Evolutionary conservation across 2,797 vertebrate species (phyloP), one percentile per base, ranked within the genome.

Genomic region (Acrocephalus scirpaceus): DNA sequence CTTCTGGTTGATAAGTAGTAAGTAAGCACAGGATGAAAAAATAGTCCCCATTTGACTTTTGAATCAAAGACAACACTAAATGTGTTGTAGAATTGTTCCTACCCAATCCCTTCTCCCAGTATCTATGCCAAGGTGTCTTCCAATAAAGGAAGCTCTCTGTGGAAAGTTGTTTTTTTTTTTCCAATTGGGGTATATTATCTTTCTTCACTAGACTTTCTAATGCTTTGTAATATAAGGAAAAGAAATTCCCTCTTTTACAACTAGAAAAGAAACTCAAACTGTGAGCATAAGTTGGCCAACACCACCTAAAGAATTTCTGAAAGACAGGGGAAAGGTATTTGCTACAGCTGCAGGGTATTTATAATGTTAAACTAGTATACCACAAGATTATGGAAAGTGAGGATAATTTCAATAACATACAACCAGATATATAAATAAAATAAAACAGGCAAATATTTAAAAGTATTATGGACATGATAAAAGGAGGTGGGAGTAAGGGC

Each of bases 401-500:
- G 4, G 23, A 53, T 58, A 50, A 75, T 69, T 78, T 65, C 54
- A 65, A 9, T 47, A 42, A 44, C 15, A 56, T 53, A 64, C n/a
- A 84, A 45, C 0, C 3, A 77, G 9, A 5, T 51, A 36, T 12
- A 58, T 19, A 77, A 77, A 44, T 53, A 51, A 93, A 80, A 77
- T 30, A 26, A 22, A 10, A 29, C 5, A 65, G n/a, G 8, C 8
- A 61, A 40, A 25, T 45, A 57, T 40, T 53, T 82, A 0, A 38
- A 65, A 51, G 7, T 17, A 50, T 47, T 50, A 47, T 7, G 18
- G 20, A 26, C 8, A 19, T 40, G 22, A 71, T 38, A 38, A 19
- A 61, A 42, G 25, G 4, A 45, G 27, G 4, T 5, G 4, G 4
- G 6, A 6, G 14, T 23, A 22, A 36, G 13, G 13, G 3, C 8